A percentile compares a stretch with the other conserved stretches of the same genome.
Evolutionary conservation across 2,797 vertebrate genomes (phyloP).

Genomic region (Parotocinclus haroldoi): DNA sequence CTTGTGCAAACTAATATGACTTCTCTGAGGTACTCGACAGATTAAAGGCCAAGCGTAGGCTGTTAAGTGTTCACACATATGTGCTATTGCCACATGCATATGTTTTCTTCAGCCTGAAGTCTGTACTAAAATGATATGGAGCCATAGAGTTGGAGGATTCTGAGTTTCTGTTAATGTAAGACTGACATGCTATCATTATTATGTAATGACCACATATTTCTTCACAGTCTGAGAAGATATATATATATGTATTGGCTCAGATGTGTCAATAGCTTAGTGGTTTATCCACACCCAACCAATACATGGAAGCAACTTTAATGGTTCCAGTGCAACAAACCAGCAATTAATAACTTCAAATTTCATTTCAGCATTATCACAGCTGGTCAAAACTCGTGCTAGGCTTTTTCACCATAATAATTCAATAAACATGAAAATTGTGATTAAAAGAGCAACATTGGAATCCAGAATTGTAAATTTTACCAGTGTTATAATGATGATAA

Average conservation of each 20-base stretch:
- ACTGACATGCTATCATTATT: conserved; percentile 59
- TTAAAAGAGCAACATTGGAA: too few relatives aligned
- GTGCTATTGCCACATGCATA: background rate
- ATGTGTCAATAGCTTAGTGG: conserved; percentile 23
- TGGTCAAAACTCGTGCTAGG: too few relatives aligned
- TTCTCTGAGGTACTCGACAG: background rate
- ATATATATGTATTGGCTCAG: conserved; percentile 52
- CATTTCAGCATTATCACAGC: too few relatives aligned
- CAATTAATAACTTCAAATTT: too few relatives aligned
- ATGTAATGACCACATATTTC: conserved; percentile 62
- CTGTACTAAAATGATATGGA: background rate
- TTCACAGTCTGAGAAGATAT: conserved; percentile 51
- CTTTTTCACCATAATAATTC: too few relatives aligned
- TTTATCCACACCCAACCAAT: background rate
- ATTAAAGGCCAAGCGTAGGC: background rate
- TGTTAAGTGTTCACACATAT: background rate
- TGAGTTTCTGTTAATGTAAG: conserved; percentile 55
- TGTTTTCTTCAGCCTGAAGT: background rate
- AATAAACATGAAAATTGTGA: too few relatives aligned
- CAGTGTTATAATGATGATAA: too few relatives aligned
- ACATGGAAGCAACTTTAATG: too few relatives aligned
- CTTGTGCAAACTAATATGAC: conserved; percentile 37
- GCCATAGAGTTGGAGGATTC: background rate
- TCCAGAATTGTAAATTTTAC: too few relatives aligned
- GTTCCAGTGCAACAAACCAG: too few relatives aligned